Evolutionary conservation across 2,797 vertebrate species (phyloP), one percentile per base, ranked within the genome.

Genomic region (Pygocentrus nattereri): DNA sequence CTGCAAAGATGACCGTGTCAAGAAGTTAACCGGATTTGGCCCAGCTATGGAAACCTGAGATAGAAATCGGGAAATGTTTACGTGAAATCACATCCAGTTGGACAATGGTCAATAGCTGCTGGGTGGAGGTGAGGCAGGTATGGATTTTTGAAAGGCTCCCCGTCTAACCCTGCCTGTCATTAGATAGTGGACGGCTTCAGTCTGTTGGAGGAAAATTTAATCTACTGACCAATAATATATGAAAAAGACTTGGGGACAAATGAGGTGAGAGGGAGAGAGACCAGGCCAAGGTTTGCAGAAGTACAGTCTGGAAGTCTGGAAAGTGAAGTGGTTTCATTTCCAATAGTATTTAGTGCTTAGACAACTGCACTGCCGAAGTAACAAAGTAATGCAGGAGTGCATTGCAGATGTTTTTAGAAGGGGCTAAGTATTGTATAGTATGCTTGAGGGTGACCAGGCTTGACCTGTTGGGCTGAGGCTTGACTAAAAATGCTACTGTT

Each of bases 21-120:
- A 54, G 87, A 94, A 95, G 91, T 94, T 95, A 95, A 95, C 91
- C 93, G 94, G 94, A 94, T 95, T 95, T 94, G 90, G 82, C 91
- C 91, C 92, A 91, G 84, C 92, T 93, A 90, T 93, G 91, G 94
- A 94, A 95, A 95, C 91, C 88, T 91, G 91, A 95, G 94, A 94
- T 78, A 90, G 90, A 91, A 92, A 95, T 95, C 88, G 84, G 94
- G 94, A 95, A 93, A 93, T 94, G 93, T 94, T 94, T 93, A 93
- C 94, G 91, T 92, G 93, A 93, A 94, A 93, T 90, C 88, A 84
- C 93, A 91, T 85, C 92, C 92, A 93, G 93, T 94, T 92, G 94
- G 94, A 94, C 93, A 94, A 92, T 92, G 94, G 93, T 92, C 93
- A 91, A 95, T 94, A 94, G 92, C 80, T 85, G 87, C 84, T 91